Evolutionary conservation across 2,888 invertebrate genomes (phyloP), one percentile per base, ranked within the genome.

Genomic region (Fabriciana adippe): DNA sequence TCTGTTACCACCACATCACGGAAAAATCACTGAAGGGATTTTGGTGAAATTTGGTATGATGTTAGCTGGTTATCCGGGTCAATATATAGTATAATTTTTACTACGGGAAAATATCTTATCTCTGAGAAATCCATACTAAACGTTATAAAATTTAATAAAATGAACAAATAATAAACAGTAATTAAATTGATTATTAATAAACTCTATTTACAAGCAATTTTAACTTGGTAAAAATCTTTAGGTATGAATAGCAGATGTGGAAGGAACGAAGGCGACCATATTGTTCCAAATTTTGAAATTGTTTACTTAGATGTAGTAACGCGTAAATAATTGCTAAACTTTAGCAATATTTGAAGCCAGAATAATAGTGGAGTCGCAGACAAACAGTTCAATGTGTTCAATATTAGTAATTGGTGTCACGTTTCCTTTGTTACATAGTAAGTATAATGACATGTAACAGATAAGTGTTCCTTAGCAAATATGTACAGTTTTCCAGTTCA

Each of bases 381-480:
- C 54, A 53, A 60, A 66, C 60, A 60, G 60, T 60, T 55, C 35
- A 55, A 60, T 60, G 59, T 66, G 31, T 55, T 66, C 21, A 60
- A 60, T 66, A 55, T 60, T 35, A 66, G 48, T 60, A 55, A 66
- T 66, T 50, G 54, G 21, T 62, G 15, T 66, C 50, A 31, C 6
- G 35, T 51, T 66, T 48, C 66, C 54, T 60, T 60, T 55, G 47
- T 66, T 66, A 60, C 54, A 45, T 35, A 35, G 60, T 51, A n/a
- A 35, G 60, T 51, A n/a, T 61, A 51, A 61, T 16, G 18, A 50
- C 60, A 18, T 61, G 60, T 35, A 48, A 51, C 47, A 57, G 47
- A 57, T 57, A n/a, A 57, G 26, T 48, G 47, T 21, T 47, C 47
- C 6, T 26, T n/a, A 11, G 26, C 21, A 8, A 47, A 1, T 3